Evolutionary conservation across 2,113 vertebrate species (phyloP), one percentile per base, ranked within the genome.

Genomic region (Colistium nudipinnis): DNA sequence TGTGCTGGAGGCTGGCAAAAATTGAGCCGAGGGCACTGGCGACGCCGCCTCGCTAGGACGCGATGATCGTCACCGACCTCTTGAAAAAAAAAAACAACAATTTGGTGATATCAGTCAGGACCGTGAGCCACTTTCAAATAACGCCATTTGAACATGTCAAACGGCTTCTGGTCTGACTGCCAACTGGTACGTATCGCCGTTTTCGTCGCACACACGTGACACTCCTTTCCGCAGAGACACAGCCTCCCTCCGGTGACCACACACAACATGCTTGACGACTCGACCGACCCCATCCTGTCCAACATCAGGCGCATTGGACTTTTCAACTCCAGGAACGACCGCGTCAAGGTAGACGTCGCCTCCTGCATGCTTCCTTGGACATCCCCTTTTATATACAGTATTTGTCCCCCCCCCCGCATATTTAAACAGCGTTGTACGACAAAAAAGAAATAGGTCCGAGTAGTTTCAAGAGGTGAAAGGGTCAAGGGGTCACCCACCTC

Each of bases 211-310:
- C 11, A 7, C 28, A 25, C 12, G 39, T 65, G 20, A 3, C 11
- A 7, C 3, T 35, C 1, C 9, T 4, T 2, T 7, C 44, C 48
- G 9, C 85, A 99, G 98, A 91, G 98, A 87, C 95, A 96, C 61
- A 90, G 91, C 44, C 87, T 99, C 61, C 97, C 98, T n/a, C 98
- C 98, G 6, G 95, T 99, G 78, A 99, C 96, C 47, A 99, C 98
- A 4, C 98, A 99, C 92, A 99, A 98, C 91, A 97, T 99, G 95
- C 91, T 95, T 6, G 96, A 99, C 0, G 97, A 99, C 73, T 67
- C 93, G 41, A 91, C 88, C 0, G 98, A 99, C 65, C 97, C 97
- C 1, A 97, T 99, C 74, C 94, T 99, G 71, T 94, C 85, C 71
- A 99, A 96, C 65, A 90, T 99, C 44, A 85, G 98, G n/a, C 93